Evolutionary conservation across 2,113 vertebrate species (phyloP).

Genomic region (Sigmodon hispidus): DNA sequence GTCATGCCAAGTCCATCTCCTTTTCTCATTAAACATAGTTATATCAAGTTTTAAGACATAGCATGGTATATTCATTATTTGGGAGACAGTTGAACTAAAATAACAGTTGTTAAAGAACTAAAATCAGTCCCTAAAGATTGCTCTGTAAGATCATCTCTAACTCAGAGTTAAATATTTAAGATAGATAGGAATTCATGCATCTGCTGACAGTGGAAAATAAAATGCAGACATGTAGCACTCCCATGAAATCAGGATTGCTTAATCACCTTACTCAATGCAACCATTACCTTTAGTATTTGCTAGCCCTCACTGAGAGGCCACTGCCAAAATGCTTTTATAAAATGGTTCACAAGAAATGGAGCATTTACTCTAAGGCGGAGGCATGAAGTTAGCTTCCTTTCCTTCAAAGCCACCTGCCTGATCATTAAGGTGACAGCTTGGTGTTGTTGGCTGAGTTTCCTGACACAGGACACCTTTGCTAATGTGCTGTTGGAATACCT

Average conservation of each 20-base stretch:
- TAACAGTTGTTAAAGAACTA: constrained; percentile 5
- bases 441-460: neutral
- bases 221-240: neutral
- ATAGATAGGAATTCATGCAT: neutral
- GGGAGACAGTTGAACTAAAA: neutral
- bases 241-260: neutral
- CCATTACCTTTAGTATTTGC: constrained; percentile 11
- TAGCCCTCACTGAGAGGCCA: constrained; percentile 15
- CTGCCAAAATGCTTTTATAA: neutral
- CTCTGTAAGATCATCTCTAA: neutral
- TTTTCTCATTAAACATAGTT: constrained; percentile 22
- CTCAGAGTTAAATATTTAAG: neutral
- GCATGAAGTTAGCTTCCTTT: neutral
- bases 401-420: constrained; percentile 15
- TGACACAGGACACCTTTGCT: neutral
- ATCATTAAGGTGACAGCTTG: neutral
- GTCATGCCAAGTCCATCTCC: neutral
- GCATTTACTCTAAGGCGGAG: constrained; percentile 10
- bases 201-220: neutral
- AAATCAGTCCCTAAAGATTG: neutral
- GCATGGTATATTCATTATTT: neutral
- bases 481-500: constrained; percentile 32
- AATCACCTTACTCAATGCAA: neutral
- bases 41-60: neutral
- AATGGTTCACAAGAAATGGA: constrained; percentile 13